A percentile compares a stretch with the other conserved stretches of the same genome.
These are phyloP conservation scores for Drosophila villosipedis DNA, from an alignment of 2,888 invertebrate species.

Conservation along the genomic window DNA sequence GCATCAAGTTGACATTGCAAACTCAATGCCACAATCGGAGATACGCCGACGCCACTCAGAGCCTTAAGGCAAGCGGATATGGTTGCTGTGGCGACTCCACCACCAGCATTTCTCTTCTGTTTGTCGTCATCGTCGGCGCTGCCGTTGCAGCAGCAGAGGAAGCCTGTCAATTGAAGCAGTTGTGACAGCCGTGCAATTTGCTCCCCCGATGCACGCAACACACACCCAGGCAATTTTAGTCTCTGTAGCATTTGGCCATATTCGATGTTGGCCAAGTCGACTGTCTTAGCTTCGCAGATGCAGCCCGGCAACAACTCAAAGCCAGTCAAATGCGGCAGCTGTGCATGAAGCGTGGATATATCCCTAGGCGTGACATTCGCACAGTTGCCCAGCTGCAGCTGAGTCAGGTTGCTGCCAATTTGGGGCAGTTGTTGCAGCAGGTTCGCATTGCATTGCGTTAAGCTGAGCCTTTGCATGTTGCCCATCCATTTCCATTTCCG, in stretches of 20 bases:
- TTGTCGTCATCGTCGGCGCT: slow-evolving; percentile 32
- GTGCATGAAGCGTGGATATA: slow-evolving; percentile 30
- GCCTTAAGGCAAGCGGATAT: slow-evolving; percentile 58
- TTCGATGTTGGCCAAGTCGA: slow-evolving; percentile 36
- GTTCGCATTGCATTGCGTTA: slow-evolving; percentile 23
- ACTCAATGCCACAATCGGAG: slow-evolving; percentile 63
- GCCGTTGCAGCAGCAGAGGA: slow-evolving; percentile 53
- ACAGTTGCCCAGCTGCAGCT: slow-evolving; percentile 45
- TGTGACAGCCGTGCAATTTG: slow-evolving; percentile 55
- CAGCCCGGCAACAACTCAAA: slow-evolving; percentile 55
- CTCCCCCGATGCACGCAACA: slow-evolving; percentile 43
- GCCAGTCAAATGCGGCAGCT: slow-evolving; percentile 32
- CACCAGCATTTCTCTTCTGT: slow-evolving; percentile 28
- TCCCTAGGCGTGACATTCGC: slow-evolving; percentile 19
- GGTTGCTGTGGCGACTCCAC: slow-evolving; percentile 44
- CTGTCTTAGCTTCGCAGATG: neutral
- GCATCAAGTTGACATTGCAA: slow-evolving; percentile 71
- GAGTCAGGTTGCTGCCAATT: slow-evolving; percentile 42
- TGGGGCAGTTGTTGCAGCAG: slow-evolving; percentile 48
- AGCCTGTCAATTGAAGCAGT: slow-evolving; percentile 61
- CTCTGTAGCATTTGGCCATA: slow-evolving; percentile 50
- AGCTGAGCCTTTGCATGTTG: slow-evolving; percentile 46
- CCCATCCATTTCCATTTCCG: slow-evolving; percentile 21
- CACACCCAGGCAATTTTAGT: slow-evolving; percentile 60
- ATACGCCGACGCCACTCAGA: slow-evolving; percentile 17